Evolutionary conservation across 2,113 vertebrate species (phyloP).

Genomic region (Mastomys natalensis): DNA sequence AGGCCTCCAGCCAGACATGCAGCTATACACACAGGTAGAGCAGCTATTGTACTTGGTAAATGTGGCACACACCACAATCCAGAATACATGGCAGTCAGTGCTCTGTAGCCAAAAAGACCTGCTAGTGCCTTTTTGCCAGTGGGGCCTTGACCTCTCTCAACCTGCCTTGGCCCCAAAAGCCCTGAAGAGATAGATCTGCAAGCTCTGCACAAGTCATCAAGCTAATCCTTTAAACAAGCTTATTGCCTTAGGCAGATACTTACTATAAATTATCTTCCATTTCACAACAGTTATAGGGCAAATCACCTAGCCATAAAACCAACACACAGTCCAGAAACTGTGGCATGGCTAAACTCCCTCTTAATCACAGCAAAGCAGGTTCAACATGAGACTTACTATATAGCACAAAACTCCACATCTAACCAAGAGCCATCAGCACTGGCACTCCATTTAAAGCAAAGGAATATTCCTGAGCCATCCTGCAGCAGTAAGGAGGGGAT

Average conservation of each 20-base stretch:
- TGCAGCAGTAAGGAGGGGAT: neutral
- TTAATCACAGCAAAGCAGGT: fast-evolving
- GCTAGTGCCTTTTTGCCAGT: no score
- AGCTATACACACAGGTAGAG: neutral
- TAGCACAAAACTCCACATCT: neutral
- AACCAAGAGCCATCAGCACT: neutral
- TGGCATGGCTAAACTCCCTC: fast-evolving
- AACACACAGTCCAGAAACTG: neutral
- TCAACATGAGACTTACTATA: neutral
- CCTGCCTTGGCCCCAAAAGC: fast-evolving
- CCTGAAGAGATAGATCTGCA: no score
- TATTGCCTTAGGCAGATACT: neutral
- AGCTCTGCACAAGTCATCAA: neutral
- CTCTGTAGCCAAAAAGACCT: neutral
- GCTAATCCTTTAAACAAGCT: neutral
- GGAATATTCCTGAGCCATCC: neutral
- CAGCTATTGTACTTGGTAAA: neutral
- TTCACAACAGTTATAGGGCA: neutral
- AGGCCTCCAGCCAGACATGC: no score
- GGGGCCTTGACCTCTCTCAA: neutral
- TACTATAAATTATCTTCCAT: neutral
- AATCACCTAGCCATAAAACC: neutral
- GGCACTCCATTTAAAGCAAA: neutral
- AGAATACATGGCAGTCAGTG: no score
- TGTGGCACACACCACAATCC: neutral